These are phyloP conservation scores for Paguma larvata DNA, from an alignment of 2,797 vertebrate species.

Conservation along the genomic window DNA sequence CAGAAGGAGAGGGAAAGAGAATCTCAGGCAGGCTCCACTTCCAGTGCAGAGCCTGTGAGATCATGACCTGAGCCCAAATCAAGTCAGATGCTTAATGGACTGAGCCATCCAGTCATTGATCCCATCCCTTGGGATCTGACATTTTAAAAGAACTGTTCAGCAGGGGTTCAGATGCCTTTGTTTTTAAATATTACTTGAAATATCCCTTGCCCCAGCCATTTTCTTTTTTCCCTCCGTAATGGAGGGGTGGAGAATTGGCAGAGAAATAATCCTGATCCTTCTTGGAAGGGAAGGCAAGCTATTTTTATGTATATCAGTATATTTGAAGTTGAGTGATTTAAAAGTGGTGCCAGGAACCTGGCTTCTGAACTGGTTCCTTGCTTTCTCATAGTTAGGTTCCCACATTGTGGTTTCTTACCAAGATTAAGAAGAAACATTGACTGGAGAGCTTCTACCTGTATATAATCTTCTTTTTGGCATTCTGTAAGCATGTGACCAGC, in stretches of 20 bases:
- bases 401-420: background rate
- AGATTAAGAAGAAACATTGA: slow-evolving; percentile 12
- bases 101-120: no score
- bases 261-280: background rate
- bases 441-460: background rate
- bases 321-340: background rate
- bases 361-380: background rate
- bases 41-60: no score
- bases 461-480: background rate
- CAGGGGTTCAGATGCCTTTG: background rate
- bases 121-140: background rate
- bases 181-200: slow-evolving; percentile 40
- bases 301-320: background rate
- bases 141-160: slow-evolving; percentile 27
- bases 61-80: no score
- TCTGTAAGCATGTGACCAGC: background rate
- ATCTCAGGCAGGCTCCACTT: no score
- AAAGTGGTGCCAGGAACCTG: background rate
- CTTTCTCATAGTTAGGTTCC: background rate
- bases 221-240: background rate
- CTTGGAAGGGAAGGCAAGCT: background rate
- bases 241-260: background rate
- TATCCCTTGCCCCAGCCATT: background rate
- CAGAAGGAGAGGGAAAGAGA: no score
- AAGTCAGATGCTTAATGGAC: no score